phyloP scores from a whole-genome alignment of 2,888 invertebrate genomes.

The Netelia melanura region DNA sequence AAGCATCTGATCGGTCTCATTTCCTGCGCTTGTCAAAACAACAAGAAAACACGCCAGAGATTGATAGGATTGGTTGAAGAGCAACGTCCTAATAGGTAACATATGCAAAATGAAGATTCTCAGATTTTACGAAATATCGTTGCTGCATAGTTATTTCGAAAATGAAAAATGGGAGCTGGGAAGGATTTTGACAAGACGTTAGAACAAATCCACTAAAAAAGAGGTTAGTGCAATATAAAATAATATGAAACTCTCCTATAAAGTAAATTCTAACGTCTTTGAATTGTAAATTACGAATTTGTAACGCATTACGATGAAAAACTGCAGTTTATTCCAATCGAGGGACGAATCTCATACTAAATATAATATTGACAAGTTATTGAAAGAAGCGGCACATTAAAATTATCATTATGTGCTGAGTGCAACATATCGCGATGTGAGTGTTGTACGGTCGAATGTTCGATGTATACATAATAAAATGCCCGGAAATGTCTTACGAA shows the following conservation, averaged over 20 bases:
- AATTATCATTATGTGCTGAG: constrained; percentile 10
- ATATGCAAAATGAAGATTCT: constrained; percentile 43
- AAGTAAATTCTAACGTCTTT: background rate
- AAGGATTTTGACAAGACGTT: background rate
- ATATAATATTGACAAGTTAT: background rate
- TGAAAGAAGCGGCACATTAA: background rate
- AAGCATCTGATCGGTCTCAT: constrained; percentile 95
- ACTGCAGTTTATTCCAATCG: constrained; percentile 38
- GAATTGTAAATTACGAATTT: background rate
- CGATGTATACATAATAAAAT: constrained; percentile 55
- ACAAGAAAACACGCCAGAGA: constrained; percentile 94
- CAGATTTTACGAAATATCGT: constrained; percentile 29
- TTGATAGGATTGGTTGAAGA: constrained; percentile 91
- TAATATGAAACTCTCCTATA: background rate
- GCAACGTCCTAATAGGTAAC: constrained; percentile 81
- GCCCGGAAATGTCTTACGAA: constrained; percentile 16
- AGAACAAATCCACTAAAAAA: constrained; percentile 3
- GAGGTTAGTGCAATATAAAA: constrained; percentile 1
- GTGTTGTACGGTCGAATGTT: constrained; percentile 62
- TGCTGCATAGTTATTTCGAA: constrained; percentile 11
- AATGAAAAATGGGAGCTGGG: background rate
- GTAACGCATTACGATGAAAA: constrained; percentile 8
- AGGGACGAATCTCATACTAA: constrained; percentile 58
- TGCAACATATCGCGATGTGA: constrained; percentile 57
- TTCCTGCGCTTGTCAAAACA: constrained; percentile 94